Evolutionary conservation across 2,113 vertebrate genomes (phyloP), one percentile per base, ranked within the genome.

Genomic region (Mola mola): DNA sequence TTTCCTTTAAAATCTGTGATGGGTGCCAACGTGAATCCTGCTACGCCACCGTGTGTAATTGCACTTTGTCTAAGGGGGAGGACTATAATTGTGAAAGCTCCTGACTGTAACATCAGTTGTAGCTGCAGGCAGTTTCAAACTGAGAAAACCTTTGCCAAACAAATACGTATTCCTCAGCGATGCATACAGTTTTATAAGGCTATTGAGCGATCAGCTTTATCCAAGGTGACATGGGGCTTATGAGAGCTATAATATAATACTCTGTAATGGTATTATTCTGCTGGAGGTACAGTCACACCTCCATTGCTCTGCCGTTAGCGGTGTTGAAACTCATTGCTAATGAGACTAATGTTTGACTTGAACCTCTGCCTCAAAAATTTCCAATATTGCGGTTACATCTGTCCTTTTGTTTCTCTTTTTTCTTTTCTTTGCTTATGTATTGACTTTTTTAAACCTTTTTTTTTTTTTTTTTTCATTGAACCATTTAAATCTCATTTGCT

Each of bases 211-310:
- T 83, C 66, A 56, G 52, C 69, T 80, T 82, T 79, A 84, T 86
- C 61, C 78, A 83, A 89, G 77, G 80, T 88, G 88, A 86, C 81
- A 68, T 61, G 73, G 44, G 77, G 71, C 87, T 88, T 88, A 86
- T 86, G 79, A 80, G 81, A 73, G 73, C 69, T 68, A 63, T 83
- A 82, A 82, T 84, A 64, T 71, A 81, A 81, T 83, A 62, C 66
- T 74, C 74, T 78, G 51, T 88, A 84, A 87, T 85, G 69, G 76
- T 72, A 73, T 87, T 80, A 83, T 80, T 65, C 70, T 66, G 75
- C 53, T 51, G 66, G 62, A 77, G 72, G 50, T 87, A 33, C 73
- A 66, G 82, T 83, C 79, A 82, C 79, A 83, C 77, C 24, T 76
- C 62, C 29, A 33, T 63, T 61, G 34, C 63, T 84, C 58, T 48